A percentile compares a stretch with the other conserved stretches of the same genome.
phyloP scores from a whole-genome alignment of 1,140 invertebrate genomes.

The Trachymyrmex septentrionalis region DNA sequence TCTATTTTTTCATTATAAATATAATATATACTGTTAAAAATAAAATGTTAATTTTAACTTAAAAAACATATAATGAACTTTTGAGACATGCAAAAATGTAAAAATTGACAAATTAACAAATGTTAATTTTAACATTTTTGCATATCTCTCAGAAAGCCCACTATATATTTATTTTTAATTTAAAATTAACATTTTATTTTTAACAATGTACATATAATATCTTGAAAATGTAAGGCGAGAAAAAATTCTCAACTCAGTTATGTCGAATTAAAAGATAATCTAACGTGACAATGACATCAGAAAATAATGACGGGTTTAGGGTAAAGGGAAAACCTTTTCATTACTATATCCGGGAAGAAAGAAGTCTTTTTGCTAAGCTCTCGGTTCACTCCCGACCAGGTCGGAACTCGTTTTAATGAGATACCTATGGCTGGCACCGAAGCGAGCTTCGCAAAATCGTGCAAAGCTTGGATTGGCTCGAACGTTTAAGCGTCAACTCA shows the following conservation, averaged over 20 bases:
- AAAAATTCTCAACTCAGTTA: not conserved
- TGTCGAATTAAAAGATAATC: constrained; percentile 1
- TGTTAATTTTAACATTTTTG: no score
- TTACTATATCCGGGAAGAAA: constrained; percentile 1
- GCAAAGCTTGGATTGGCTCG: not conserved
- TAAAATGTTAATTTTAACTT: no score
- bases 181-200: no score
- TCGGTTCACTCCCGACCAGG: not conserved
- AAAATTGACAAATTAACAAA: no score
- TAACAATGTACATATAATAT: no score
- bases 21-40: no score
- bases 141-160: no score
- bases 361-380: not conserved
- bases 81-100: no score
- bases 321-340: not conserved
- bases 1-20: no score
- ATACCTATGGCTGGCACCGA: constrained; percentile 31
- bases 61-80: no score
- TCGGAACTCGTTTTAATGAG: constrained; percentile 39
- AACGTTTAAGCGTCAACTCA: constrained; percentile 55
- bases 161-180: no score
- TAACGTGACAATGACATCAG: not conserved
- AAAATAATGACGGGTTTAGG: not conserved
- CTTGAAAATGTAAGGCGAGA: not conserved
- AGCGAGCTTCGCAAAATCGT: constrained; percentile 10